These are phyloP conservation scores for Hydrochoerus hydrochaeris DNA, from an alignment of 2,113 vertebrate species.

Conservation along the genomic window DNA sequence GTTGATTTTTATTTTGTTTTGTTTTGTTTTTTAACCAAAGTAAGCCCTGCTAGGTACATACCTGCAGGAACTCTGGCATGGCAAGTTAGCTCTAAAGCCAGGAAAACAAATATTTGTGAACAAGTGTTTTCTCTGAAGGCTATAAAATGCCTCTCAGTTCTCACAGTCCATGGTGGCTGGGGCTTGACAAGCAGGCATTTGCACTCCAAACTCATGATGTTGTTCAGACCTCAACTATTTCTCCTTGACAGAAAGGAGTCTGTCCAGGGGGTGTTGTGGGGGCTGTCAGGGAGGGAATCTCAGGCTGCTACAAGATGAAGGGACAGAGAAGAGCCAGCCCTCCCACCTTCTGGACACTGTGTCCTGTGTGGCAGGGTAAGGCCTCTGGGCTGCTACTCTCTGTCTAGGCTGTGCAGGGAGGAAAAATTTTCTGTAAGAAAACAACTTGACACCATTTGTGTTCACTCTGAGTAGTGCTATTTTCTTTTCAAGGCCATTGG, in stretches of 20 bases:
- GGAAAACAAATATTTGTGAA: conserved; percentile 54
- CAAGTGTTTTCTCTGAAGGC: conserved; percentile 49
- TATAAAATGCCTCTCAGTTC: conserved; percentile 26
- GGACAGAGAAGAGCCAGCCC: not conserved
- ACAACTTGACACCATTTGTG: not conserved
- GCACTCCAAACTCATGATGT: not conserved
- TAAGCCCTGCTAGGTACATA: conserved; percentile 3
- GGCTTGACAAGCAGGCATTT: not conserved
- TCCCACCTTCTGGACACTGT: not conserved
- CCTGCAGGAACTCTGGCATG: not conserved
- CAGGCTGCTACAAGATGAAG: not conserved
- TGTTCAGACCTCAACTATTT: conserved; percentile 22
- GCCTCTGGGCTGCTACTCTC: not conserved
- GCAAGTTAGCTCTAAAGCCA: not conserved
- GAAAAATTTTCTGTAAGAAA: not conserved
- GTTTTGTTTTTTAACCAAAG: conserved; percentile 20
- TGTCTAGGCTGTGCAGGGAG: not conserved
- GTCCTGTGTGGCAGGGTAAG: not conserved
- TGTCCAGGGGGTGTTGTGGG: not conserved
- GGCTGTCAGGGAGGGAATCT: not conserved
- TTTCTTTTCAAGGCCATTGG: not conserved
- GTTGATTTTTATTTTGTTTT: not conserved
- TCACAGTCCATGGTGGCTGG: not conserved
- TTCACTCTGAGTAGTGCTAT: not conserved
- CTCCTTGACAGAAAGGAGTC: not conserved